A percentile compares a stretch with the other conserved stretches of the same genome.
These are phyloP conservation scores for Ploceus nigricollis DNA, from an alignment of 2,113 vertebrate species.

Conservation along the genomic window DNA sequence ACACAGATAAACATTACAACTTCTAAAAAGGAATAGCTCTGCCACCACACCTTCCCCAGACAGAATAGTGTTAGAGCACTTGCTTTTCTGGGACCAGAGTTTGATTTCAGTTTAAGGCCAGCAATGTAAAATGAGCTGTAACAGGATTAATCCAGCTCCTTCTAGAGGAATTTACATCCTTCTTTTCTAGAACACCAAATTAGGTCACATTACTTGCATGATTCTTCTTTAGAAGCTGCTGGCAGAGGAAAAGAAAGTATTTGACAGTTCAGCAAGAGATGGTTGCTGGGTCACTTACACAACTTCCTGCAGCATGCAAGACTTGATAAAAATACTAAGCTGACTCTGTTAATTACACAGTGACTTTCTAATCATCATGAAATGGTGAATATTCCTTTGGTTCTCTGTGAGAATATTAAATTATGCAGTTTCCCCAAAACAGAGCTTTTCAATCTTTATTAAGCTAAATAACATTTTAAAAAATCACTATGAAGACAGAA, in stretches of 20 bases:
- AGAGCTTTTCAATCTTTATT: background rate
- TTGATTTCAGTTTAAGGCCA: conserved; percentile 26
- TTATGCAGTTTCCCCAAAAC: background rate
- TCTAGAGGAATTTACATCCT: conserved; percentile 29
- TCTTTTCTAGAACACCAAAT: conserved; percentile 37
- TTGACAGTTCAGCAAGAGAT: conserved; percentile 11
- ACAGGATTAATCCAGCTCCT: conserved; percentile 25
- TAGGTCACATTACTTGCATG: background rate
- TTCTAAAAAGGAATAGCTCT: background rate
- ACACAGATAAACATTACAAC: background rate
- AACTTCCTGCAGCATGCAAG: background rate
- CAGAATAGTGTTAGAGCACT: background rate
- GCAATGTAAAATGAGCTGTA: conserved; percentile 41
- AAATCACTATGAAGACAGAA: background rate
- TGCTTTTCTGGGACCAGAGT: conserved; percentile 43
- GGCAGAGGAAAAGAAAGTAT: conserved; percentile 1
- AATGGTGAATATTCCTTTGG: background rate
- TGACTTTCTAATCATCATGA: background rate
- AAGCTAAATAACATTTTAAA: background rate
- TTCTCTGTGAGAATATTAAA: background rate
- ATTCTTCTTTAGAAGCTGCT: conserved; percentile 11
- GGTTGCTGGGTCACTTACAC: background rate
- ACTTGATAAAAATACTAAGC: background rate
- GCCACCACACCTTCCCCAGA: background rate
- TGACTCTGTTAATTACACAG: background rate